Evolutionary conservation across 2,888 invertebrate species (phyloP).

Genomic region (Bhutanitis thaidina): DNA sequence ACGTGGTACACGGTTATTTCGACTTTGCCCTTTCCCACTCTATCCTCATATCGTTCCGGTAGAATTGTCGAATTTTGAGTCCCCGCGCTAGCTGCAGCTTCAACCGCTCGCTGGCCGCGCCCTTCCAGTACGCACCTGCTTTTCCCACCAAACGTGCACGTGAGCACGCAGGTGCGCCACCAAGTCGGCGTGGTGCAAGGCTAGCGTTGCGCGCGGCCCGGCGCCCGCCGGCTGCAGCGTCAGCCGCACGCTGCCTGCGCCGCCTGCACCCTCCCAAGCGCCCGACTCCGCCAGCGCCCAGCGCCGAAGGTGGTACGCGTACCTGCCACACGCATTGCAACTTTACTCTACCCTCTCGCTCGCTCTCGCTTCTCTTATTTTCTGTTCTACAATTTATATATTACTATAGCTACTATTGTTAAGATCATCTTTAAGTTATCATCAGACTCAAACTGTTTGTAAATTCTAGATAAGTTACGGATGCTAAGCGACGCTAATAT

Average conservation of each 20-base stretch:
- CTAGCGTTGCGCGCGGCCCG: slow-evolving; percentile 89
- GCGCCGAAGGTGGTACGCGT: slow-evolving; percentile 92
- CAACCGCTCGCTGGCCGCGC: background rate
- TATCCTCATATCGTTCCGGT: too few species aligned
- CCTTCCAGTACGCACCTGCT: slow-evolving; percentile 48
- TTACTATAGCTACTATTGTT: too few species aligned
- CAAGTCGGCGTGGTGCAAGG: slow-evolving; percentile 91
- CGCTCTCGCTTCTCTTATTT: too few species aligned
- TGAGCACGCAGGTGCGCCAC: slow-evolving; percentile 96
- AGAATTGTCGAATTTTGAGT: too few species aligned
- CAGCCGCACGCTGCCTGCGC: slow-evolving; percentile 81
- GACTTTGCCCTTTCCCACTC: too few species aligned
- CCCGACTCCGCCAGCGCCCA: slow-evolving; percentile 93
- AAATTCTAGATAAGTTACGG: too few species aligned
- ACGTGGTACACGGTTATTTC: too few species aligned
- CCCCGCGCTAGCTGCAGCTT: background rate
- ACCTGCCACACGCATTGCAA: slow-evolving; percentile 60
- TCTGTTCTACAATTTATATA: too few species aligned
- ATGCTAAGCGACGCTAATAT: too few species aligned
- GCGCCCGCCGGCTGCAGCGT: slow-evolving; percentile 94
- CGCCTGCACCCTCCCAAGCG: slow-evolving; percentile 85
- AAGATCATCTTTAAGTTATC: too few species aligned
- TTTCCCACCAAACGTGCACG: slow-evolving; percentile 97
- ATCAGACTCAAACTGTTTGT: too few species aligned
- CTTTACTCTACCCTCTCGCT: too few species aligned